Base-by-base conservation (phyloP, 2,888 invertebrate species). In the Nephrotoma appendiculata region DNA sequence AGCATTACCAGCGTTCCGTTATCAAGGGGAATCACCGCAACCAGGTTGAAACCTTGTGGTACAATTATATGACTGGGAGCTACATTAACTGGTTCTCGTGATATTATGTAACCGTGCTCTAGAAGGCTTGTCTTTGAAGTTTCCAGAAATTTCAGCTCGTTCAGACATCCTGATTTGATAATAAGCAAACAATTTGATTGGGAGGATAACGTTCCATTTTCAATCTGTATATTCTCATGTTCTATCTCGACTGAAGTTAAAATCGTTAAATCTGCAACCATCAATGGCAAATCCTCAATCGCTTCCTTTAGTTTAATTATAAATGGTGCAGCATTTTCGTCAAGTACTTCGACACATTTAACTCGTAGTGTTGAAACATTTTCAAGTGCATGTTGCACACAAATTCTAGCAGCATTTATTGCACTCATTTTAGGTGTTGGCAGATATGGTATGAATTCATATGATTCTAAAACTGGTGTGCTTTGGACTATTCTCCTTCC, bases 221-320 rank as follows among this genome's bases (percentile, higher is more conserved):
- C 94, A 0, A 95, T 91, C 2, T 92, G 93, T 0, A 96, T 92
- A 43, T 93, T 89, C 1, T 93, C 92, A 86, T 93, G 93, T 11
- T 90, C 88, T 0, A 89, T 89, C 3, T 89, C 89, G 86, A 89
- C 89, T 2, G 88, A 86, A 0, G 90, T 90, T 3, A 95, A 89
- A 0, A 96, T 90, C 86, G 93, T 91, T 0, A 95, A 91, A 86
- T 95, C 95, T 0, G 95, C 94, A 88, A 95, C 95, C 3, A 96
- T 93, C 9, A 95, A 90, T 0, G 96, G 96, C 57, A 95, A 90
- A 89, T 96, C 95, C 84, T 93, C 94, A 0, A 96, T 91, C 0
- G 94, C 91, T 1, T 94, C 93, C 7, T 92, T 90, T 6, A 96
- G 92, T 11, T 92, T 88, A 2, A 93, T 93, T 0, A 95, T 91